A percentile compares a stretch with the other conserved stretches of the same genome.
Conservation (phyloP, 2,797 vertebrate genomes). For the Taenioides sp. region DNA sequence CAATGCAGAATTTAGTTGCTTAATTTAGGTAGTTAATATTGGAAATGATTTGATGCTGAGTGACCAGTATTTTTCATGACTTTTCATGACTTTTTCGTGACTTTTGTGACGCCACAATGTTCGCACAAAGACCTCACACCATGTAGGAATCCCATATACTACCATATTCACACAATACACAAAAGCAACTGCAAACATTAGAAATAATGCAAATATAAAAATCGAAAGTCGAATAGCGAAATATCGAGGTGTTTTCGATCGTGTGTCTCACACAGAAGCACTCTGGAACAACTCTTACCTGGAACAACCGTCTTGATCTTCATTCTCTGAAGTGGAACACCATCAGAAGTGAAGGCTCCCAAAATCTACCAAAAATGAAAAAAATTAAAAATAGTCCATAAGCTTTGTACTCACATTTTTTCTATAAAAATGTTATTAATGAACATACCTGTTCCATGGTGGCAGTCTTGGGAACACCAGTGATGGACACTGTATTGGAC, state of each 20-base stretch:
- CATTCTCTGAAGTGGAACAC: conserved; percentile 81
- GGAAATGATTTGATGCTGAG: neutral
- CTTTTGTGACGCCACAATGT: conserved; percentile 36
- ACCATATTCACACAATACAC: conserved; percentile 47
- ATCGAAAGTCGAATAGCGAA: conserved; percentile 74
- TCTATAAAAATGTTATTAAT: too few relatives aligned
- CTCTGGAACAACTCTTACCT: conserved; percentile 73
- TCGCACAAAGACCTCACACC: conserved; percentile 42
- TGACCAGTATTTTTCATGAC: conserved; percentile 6
- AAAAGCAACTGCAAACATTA: conserved; percentile 61
- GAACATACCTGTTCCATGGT: conserved; percentile 89
- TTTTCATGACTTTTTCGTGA: conserved; percentile 15
- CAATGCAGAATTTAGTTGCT: conserved; percentile 33
- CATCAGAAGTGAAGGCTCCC: conserved; percentile 78
- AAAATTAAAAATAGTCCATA: neutral
- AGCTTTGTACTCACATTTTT: neutral
- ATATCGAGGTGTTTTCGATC: conserved; percentile 60
- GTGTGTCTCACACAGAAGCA: conserved; percentile 54
- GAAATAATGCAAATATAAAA: conserved; percentile 59
- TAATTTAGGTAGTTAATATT: conserved; percentile 18
- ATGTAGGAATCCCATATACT: conserved; percentile 24
- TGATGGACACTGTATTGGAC: conserved; percentile 89
- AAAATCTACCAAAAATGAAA: conserved; percentile 70
- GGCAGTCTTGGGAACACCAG: conserved; percentile 92
- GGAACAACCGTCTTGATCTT: conserved; percentile 81